Base-by-base conservation (phyloP, 2,113 vertebrate species). In the Elephantulus edwardii region DNA sequence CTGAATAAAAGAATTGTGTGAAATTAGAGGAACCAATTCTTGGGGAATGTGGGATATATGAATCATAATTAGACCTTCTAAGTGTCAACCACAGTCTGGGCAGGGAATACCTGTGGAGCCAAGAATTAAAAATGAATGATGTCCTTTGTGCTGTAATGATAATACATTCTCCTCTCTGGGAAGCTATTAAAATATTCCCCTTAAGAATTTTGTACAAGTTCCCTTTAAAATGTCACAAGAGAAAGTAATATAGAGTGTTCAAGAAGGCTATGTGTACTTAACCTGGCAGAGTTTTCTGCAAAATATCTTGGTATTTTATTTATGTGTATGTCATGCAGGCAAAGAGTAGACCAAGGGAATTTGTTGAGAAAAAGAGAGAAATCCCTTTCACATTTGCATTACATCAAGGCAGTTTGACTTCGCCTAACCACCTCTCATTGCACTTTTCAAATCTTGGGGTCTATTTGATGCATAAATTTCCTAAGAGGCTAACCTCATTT, bases 91-190 rank as follows among this genome's bases (percentile, higher is more conserved):
- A 3, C 81, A 86, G 86, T 11, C 76, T 88, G 74, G 64, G 74
- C 28, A 95, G 58, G 70, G 94, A 91, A 66, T 74, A 93, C 94
- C 74, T 95, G 89, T 95, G 80, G 86, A 95, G 89, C 6, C 4
- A 91, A 86, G 89, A 92, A 95, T 95, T 96, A 96, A 88, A 94
- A 56, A 91, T 71, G 56, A 97, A 88, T 89, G 87, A 92, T 60
- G 62, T 66, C 91, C 87, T 96, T 96, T 84, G 62, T 62, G 90
- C 44, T 13, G 1, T 88, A 56, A 83, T 79, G n/a, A 42, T 92
- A 95, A 87, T 16, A 84, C 28, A 88, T 89, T 58, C 86, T 42
- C 70, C 48, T 50, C 46, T 95, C 93, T 86, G 75, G 48, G 54
- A 83, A 97, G 92, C 83, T 91, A 92, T 89, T 94, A 89, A 96